Base-by-base conservation (phyloP, 1,140 invertebrate genomes). In the Plodia interpunctella region DNA sequence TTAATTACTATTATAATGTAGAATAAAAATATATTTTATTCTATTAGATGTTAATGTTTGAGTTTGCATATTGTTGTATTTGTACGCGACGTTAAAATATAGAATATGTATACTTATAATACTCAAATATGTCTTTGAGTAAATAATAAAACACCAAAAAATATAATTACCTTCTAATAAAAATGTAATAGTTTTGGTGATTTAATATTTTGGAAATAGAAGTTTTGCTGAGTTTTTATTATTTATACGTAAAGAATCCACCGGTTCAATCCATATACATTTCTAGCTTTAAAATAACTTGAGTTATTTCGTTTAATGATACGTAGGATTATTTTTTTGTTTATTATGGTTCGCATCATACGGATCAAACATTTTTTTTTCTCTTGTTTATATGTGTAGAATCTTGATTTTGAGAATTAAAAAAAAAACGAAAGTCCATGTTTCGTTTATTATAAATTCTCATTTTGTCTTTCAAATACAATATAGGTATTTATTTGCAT, bases 131-230 rank as follows among this genome's bases (percentile, higher is more conserved):
- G 11, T 44, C n/a, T 44, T 6, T 5, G n/a, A 1, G n/a, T 44
- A 44, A 44, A 44, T 44, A 15, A 15, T 15, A 44, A 44, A 44
- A n/a, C 38, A 44, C 38, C 38, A 44, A 44, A 44, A 44, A 44
- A 3, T 15, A 15, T 3, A 44, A 15, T 44, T 6, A 44, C 15
- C 15, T 44, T 3, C 15, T 15, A 15, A 15, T 15, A 1, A 15
- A 44, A 44, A 25, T 25, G 2, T 25, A 25, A 17, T 44, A 44
- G 38, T n/a, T 44, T 44, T 44, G 15, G 15, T 44, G 13, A 15
- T 15, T 13, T 35, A 5, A 2, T 11, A 2, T 35, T n/a, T n/a
- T n/a, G n/a, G n/a, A n/a, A n/a, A n/a, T n/a, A n/a, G n/a, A n/a
- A 17, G 38, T 44, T 15, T 44, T 15, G n/a, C 5, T 5, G 6